Evolutionary conservation across 2,797 vertebrate species (phyloP), one percentile per base, ranked within the genome.

Genomic region (Rhodeus uyekii): DNA sequence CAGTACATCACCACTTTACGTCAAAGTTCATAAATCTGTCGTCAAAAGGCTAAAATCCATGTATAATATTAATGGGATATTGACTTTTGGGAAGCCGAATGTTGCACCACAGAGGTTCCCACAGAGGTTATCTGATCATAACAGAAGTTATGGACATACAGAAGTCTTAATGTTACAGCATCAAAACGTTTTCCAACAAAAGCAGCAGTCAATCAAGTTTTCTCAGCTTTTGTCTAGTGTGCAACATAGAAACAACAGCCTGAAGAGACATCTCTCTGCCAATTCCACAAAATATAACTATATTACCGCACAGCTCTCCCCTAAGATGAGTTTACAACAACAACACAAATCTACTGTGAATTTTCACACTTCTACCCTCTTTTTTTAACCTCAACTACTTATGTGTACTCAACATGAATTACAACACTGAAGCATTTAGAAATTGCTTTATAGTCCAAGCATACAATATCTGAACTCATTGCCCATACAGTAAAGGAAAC

Each of bases 401-500:
- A 44, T 64, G 78, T 67, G 76, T 39, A 79, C 22, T 34, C 44
- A 24, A 53, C 55, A 53, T 68, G 63, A 73, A 24, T 36, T 79
- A 29, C 58, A 85, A 78, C 79, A 80, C 27, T 14, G 67, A 13
- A 38, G 32, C 22, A 16, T 78, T 80, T 58, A 78, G 72, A 46
- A 64, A 67, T 27, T 81, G 75, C 22, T 80, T 85, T 63, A 76
- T 71, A 76, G 58, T 80, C 58, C 22, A 46, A 65, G 44, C 58
- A 46, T 64, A 80, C 65, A 84, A 67, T 58, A 74, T 71, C 10
- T 10, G 27, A 84, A 87, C 60, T 67, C 71, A 73, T 72, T 67
- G 42, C 71, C 81, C 29, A 38, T 42, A 5, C 50, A 36, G 76
- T 73, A 78, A 82, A 78, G 60, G 73, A 76, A 72, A 58, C 61